Percentiles rank a stretch among this genome's conserved stretches.
These are phyloP conservation scores for Hirudo medicinalis DNA, from an alignment of 1,140 invertebrate species.

Conservation along the genomic window DNA sequence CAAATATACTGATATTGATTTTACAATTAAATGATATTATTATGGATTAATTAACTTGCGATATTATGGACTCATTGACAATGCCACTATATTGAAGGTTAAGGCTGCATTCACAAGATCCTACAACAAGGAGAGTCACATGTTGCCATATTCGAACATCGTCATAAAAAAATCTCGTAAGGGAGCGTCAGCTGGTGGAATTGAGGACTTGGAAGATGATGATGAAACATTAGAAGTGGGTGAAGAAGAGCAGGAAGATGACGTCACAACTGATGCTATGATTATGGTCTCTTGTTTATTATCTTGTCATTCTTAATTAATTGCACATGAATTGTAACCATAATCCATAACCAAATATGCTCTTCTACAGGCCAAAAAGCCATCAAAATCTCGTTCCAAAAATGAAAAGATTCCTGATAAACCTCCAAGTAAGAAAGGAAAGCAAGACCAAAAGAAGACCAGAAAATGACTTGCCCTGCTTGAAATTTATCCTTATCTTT, in stretches of 20 bases:
- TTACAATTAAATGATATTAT: too few relatives aligned
- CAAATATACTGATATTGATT: too few relatives aligned
- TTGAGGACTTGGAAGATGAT: constrained; percentile 19
- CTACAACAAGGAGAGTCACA: constrained; percentile 68
- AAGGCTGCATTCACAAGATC: constrained; percentile 81
- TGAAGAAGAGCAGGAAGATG: constrained; percentile 47
- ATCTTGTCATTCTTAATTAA: neutral
- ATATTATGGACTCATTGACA: too few relatives aligned
- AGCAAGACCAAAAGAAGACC: too few relatives aligned
- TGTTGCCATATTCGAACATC: constrained; percentile 56
- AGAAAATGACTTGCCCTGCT: too few relatives aligned
- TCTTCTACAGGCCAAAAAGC: constrained; percentile 18
- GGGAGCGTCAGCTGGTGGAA: constrained; percentile 35
- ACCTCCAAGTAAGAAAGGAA: too few relatives aligned
- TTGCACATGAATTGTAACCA: too few relatives aligned
- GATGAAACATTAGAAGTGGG: constrained; percentile 29
- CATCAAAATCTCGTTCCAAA: neutral
- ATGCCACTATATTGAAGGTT: constrained; percentile 43
- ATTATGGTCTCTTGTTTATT: constrained; percentile 54
- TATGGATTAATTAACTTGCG: too few relatives aligned
- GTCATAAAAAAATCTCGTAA: constrained; percentile 44
- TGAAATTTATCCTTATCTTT: too few relatives aligned
- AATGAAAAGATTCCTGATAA: too few relatives aligned
- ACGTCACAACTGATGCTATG: constrained; percentile 58
- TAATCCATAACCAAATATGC: neutral